Evolutionary conservation across 2,113 vertebrate genomes (phyloP), one percentile per base, ranked within the genome.

Genomic region (Clarias magur): DNA sequence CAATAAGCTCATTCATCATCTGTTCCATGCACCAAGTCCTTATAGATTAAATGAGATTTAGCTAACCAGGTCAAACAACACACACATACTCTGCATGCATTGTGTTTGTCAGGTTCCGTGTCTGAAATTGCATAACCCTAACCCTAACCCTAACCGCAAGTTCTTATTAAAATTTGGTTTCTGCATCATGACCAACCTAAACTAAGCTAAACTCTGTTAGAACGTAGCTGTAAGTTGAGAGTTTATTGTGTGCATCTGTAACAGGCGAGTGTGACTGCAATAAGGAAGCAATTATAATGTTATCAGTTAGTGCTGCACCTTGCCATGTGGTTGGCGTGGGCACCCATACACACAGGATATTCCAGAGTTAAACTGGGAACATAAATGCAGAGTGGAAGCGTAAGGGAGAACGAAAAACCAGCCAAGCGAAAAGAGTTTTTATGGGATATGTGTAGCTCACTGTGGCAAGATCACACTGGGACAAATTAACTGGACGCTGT

Each of bases 391-490:
- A 85, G 84, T 82, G 82, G 83, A 85, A 84, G 48, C 17, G 1
- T 25, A 57, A 48, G 59, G 68, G 82, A 89, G 68, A 78, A 65
- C 87, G 80, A 76, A 85, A 88, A 88, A 85, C 72, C 89, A 83
- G 86, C 19, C 53, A 82, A 67, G 25, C 17, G 62, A 27, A 82
- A 27, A 82, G 81, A 80, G 54, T 88, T 87, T 91, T 87, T 91
- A 88, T 86, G 82, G 83, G 90, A 91, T 93, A 93, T 94, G 93
- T 93, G 93, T 89, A 94, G 92, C 91, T 88, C 30, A 62, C 87
- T 17, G 3, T 34, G 85, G 89, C 88, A 88, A 84, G 85, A 1
- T 89, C 88, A 88, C 83, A 68, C 89, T 88, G 89, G 91, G 89
- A 86, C 87, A 65, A 89, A 88, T 94, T 89, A 91, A 88, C 89